Evolutionary conservation across 2,888 invertebrate genomes (phyloP).

Genomic region (Eilema sororculum): DNA sequence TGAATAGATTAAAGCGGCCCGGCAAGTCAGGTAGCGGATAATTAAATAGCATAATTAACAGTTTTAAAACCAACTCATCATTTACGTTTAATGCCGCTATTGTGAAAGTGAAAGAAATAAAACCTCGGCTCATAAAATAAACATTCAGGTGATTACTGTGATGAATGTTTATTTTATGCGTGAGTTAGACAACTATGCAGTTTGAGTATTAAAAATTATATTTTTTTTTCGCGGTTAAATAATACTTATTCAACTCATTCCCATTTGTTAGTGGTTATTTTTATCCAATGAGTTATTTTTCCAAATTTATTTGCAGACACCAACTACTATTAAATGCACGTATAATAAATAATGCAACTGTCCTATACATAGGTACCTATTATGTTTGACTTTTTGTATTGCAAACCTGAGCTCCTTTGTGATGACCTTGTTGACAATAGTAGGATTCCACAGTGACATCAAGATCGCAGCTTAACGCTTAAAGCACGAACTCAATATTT

Average conservation of each 20-base stretch:
- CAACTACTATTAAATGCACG: not conserved
- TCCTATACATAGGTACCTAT: conserved; percentile 14
- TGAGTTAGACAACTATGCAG: not conserved
- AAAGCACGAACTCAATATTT: conserved; percentile 47
- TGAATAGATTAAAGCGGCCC: not conserved
- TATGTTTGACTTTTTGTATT: conserved; percentile 20
- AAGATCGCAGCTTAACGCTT: conserved; percentile 30
- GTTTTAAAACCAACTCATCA: conserved; percentile 1
- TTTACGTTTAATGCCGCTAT: not conserved
- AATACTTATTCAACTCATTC: not conserved
- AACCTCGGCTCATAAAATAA: not conserved
- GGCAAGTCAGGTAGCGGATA: not conserved
- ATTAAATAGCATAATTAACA: not conserved
- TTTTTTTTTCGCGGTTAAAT: not conserved
- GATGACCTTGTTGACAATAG: conserved; percentile 21
- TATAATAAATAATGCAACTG: no score
- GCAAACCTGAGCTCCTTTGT: conserved; percentile 29
- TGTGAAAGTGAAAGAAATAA: conserved; percentile 2
- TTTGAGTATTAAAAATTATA: not conserved
- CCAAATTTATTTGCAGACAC: not conserved
- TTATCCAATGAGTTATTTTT: not conserved
- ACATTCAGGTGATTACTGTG: not conserved
- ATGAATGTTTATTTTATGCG: conserved; percentile 6
- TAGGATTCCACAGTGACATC: conserved; percentile 41
- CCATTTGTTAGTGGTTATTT: not conserved